Percentiles rank a stretch among this genome's conserved stretches.
These are phyloP conservation scores for Ochropleura plecta DNA, from an alignment of 2,888 invertebrate genomes.

Conservation along the genomic window DNA sequence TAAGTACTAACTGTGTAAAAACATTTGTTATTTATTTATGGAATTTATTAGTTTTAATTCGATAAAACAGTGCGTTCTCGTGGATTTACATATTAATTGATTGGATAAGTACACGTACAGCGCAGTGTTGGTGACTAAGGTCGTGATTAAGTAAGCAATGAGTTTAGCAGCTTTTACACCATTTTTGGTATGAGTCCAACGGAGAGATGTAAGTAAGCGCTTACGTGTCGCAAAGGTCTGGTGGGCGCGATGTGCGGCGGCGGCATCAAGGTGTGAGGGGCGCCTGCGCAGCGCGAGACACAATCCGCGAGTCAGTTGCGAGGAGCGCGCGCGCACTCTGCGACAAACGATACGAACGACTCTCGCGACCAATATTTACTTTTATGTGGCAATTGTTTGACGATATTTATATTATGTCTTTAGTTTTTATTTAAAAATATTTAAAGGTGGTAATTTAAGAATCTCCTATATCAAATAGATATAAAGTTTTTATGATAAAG, in stretches of 20 bases:
- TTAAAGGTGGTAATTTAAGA: slow-evolving; percentile 82
- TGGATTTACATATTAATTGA: slow-evolving; percentile 23
- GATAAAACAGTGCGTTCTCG: slow-evolving; percentile 1
- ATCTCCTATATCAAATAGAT: slow-evolving; percentile 78
- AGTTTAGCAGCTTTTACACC: slow-evolving; percentile 79
- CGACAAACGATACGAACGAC: slow-evolving; percentile 88
- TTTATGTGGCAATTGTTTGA: slow-evolving; percentile 86
- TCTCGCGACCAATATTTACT: slow-evolving; percentile 83
- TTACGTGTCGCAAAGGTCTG: slow-evolving; percentile 88
- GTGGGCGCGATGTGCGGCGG: slow-evolving; percentile 78
- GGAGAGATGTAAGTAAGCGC: slow-evolving; percentile 86
- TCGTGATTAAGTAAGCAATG: slow-evolving; percentile 73
- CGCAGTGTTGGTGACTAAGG: slow-evolving; percentile 71
- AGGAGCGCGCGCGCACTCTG: slow-evolving; percentile 85
- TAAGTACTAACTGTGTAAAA: slow-evolving; percentile 1
- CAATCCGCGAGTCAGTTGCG: slow-evolving; percentile 88
- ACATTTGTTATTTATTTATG: neutral
- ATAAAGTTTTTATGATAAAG: slow-evolving; percentile 68
- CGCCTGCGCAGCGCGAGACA: slow-evolving; percentile 69
- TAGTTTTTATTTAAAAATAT: slow-evolving; percentile 76
- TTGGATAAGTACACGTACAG: slow-evolving; percentile 29
- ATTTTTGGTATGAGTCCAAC: slow-evolving; percentile 88
- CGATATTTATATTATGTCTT: slow-evolving; percentile 80
- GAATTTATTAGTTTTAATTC: slow-evolving; percentile 3
- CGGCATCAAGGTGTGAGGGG: slow-evolving; percentile 67